Evolutionary conservation across 2,113 vertebrate genomes (phyloP).

Genomic region (Anhinga rufa): DNA sequence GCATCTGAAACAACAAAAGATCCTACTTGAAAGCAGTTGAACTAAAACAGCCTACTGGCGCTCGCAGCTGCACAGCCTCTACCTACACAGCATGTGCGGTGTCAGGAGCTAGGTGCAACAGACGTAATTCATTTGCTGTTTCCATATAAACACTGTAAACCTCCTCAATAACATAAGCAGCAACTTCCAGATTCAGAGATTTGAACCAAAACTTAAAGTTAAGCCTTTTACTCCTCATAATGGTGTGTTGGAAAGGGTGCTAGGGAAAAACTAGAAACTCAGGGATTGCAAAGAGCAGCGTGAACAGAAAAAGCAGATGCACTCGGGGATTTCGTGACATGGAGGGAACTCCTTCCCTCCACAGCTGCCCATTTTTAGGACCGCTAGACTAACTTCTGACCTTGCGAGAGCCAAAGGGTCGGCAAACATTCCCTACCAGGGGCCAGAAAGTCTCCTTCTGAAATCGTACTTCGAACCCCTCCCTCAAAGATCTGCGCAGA

Average conservation of each 20-base stretch:
- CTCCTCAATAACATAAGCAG: background rate
- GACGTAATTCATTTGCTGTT: background rate
- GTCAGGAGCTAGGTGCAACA: background rate
- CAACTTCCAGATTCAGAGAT: background rate
- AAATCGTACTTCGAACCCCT: background rate
- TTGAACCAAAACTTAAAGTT: background rate
- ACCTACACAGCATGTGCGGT: background rate
- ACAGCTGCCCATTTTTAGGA: background rate
- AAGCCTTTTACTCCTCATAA: background rate
- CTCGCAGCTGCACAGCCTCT: background rate
- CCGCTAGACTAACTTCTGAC: background rate
- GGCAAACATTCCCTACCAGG: background rate
- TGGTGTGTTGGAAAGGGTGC: rapidly evolving
- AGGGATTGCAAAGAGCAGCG: background rate
- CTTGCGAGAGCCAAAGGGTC: background rate
- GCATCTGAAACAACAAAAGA: background rate
- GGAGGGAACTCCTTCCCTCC: background rate
- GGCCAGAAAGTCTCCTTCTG: background rate
- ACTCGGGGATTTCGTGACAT: no score
- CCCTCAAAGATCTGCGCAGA: background rate
- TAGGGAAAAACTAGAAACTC: background rate
- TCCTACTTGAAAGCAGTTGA: background rate
- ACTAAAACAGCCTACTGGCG: background rate
- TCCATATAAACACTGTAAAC: background rate
- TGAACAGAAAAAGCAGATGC: background rate